These are phyloP conservation scores for Herminia tarsipennalis DNA, from an alignment of 2,888 invertebrate genomes.

Conservation along the genomic window DNA sequence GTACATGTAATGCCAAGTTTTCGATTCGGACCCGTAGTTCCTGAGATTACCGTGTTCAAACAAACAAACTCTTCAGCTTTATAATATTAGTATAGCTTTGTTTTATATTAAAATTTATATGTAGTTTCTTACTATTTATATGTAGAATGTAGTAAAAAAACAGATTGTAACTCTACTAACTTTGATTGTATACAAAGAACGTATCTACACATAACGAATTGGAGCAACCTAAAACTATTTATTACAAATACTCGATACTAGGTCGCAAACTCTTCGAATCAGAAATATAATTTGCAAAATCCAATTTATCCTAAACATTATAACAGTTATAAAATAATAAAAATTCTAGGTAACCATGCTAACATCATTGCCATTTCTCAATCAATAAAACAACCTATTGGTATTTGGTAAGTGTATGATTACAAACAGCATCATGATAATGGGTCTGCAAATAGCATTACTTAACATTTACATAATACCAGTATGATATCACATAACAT, in stretches of 20 bases:
- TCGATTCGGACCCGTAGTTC: no score
- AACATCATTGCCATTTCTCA: not conserved
- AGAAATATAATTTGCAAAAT: not conserved
- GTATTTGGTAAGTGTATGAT: not conserved
- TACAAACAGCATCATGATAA: not conserved
- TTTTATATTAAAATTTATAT: no score
- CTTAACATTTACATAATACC: constrained; percentile 1
- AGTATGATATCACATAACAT: not conserved
- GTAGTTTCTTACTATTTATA: no score
- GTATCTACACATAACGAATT: no score
- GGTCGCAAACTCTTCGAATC: not conserved
- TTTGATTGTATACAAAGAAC: no score
- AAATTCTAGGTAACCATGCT: not conserved
- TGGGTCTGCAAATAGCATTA: not conserved
- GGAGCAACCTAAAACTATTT: no score
- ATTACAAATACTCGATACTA: not conserved
- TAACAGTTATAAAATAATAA: not conserved
- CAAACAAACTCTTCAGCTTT: no score
- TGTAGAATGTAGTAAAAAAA: no score
- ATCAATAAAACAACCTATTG: constrained; percentile 1
- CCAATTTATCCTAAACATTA: not conserved
- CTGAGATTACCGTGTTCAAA: no score
- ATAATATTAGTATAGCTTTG: no score
- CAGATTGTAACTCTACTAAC: no score
- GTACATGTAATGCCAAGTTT: no score